Base-by-base conservation (phyloP, 2,797 vertebrate genomes). In the Rhabdomys pumilio region DNA sequence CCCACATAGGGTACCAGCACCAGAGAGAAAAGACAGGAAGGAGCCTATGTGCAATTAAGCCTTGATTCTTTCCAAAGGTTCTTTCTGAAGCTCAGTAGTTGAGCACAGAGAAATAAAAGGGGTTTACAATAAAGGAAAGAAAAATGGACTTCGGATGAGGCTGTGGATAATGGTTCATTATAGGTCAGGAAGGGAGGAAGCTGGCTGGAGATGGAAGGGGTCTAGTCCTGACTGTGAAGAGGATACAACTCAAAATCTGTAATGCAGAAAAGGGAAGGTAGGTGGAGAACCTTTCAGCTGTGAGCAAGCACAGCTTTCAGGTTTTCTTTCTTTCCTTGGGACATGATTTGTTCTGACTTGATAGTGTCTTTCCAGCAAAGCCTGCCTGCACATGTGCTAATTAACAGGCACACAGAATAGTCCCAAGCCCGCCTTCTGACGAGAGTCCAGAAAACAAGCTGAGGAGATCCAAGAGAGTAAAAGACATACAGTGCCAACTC, bases 321-420 rank as follows among this genome's bases (percentile, higher is more conserved):
- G 50, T 89, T 63, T 57, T 89, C 50, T 69, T 93, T 97, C 47
- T 95, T 83, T 75, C 55, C 57, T 72, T 76, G 65, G 34, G 76
- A 80, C 19, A 65, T 57, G 44, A 63, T 82, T 89, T 92, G 29
- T 84, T 96, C 92, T 83, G 57, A 83, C 38, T 47, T 75, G 59
- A 76, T 53, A 72, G 24, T 65, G 55, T 41, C 85, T 90, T 72
- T 59, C 76, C 57, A 81, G 87, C 53, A 38, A 83, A 73, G 53
- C 26, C 20, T 84, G 31, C 20, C 2, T 83, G 67, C 55, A 50
- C 34, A 20, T 38, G 15, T 94, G 76, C 91, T 96, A 94, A 94
- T 95, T 93, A 85, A 89, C 76, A 84, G 72, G 59, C 14, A 34
- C 44, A 41, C 15, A 85, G 50, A 90, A 73, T 24, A 81, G 83